Conservation (phyloP, 2,888 invertebrate species). For the Hemistola chrysoprasaria region DNA sequence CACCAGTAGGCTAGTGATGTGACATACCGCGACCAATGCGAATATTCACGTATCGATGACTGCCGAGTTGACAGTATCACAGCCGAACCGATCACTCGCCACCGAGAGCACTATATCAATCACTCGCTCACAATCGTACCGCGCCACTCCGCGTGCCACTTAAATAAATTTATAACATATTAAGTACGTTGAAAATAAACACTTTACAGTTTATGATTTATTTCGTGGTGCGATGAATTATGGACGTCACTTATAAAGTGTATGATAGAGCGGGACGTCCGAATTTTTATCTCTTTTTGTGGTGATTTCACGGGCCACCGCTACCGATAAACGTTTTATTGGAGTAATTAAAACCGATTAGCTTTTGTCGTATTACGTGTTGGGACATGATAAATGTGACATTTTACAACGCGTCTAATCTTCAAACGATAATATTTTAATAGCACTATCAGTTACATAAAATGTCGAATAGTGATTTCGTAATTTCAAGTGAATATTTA, state of each 20-base stretch:
- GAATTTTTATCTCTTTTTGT: conserved; percentile 62
- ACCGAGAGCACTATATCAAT: conserved; percentile 75
- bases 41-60: conserved; percentile 38
- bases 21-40: conserved; percentile 35
- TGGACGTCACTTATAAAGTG: conserved; percentile 64
- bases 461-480: conserved; percentile 45
- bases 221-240: conserved; percentile 75
- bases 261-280: conserved; percentile 61
- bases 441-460: conserved; percentile 47
- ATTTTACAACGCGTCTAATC: conserved; percentile 57
- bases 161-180: conserved; percentile 82
- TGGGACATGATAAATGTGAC: conserved; percentile 69
- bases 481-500: conserved; percentile 32
- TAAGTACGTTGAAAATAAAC: conserved; percentile 81
- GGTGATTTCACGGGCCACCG: conserved; percentile 70
- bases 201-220: conserved; percentile 80
- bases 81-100: conserved; percentile 61
- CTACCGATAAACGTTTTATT: conserved; percentile 77
- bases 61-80: conserved; percentile 63
- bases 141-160: conserved; percentile 61
- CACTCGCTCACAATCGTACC: conserved; percentile 72
- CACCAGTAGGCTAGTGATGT: conserved; percentile 26
- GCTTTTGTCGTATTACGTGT: conserved; percentile 60
- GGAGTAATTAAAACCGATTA: conserved; percentile 77
- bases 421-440: conserved; percentile 52